Conservation (phyloP, 2,888 invertebrate species). For the Monochamus alternatus region DNA sequence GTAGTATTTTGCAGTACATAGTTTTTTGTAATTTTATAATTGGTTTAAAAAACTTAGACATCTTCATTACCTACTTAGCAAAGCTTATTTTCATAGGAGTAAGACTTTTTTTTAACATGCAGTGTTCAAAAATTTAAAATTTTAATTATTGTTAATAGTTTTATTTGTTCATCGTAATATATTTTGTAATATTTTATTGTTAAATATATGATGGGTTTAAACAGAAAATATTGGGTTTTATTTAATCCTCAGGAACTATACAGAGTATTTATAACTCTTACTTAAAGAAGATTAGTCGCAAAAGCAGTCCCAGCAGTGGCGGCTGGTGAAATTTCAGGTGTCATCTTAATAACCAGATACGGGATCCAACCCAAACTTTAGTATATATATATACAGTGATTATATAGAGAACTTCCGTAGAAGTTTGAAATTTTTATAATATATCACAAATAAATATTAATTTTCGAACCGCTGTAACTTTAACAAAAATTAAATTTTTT, state of each 20-base stretch:
- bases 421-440: too few relatives aligned
- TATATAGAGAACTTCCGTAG: too few relatives aligned
- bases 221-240: not conserved
- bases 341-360: too few relatives aligned
- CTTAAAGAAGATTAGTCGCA: too few relatives aligned
- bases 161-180: slow-evolving; percentile 62
- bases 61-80: slow-evolving; percentile 43
- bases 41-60: slow-evolving; percentile 56
- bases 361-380: too few relatives aligned
- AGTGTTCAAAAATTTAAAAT: slow-evolving; percentile 57
- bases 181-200: slow-evolving; percentile 66
- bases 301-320: too few relatives aligned
- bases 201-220: slow-evolving; percentile 66
- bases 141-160: slow-evolving; percentile 61
- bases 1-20: slow-evolving; percentile 60
- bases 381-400: too few relatives aligned
- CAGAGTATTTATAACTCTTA: too few relatives aligned
- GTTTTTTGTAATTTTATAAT: slow-evolving; percentile 62
- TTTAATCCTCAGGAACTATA: not conserved
- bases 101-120: slow-evolving; percentile 42
- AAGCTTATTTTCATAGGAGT: slow-evolving; percentile 30
- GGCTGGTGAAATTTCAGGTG: too few relatives aligned
- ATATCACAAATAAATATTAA: too few relatives aligned
- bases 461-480: too few relatives aligned
- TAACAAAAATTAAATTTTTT: too few relatives aligned